These are phyloP conservation scores for Ricordea florida DNA, from an alignment of 92 coral and sea anemone species.

Conservation along the genomic window DNA sequence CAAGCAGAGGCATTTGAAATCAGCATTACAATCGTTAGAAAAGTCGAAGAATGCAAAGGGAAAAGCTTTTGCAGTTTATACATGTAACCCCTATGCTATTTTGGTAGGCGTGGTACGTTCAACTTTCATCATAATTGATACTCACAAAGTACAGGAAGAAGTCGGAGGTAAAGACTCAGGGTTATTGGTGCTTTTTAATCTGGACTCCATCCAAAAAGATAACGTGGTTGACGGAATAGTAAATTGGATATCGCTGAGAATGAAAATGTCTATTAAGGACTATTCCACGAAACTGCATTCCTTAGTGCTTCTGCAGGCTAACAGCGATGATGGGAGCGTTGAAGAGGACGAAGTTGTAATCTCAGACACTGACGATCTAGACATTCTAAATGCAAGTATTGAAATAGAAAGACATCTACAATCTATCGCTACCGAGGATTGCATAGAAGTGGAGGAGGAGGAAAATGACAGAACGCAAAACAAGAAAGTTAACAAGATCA, in stretches of 20 bases:
- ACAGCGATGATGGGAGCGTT: too few relatives aligned
- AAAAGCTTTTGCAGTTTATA: conserved; percentile 24
- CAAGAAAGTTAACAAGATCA: too few relatives aligned
- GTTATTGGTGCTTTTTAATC: conserved; percentile 10
- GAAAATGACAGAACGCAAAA: not conserved
- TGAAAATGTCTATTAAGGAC: conserved; percentile 18
- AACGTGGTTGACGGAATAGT: conserved; percentile 9
- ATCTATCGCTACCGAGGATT: not conserved
- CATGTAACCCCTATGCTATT: conserved; percentile 37
- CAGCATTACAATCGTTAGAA: conserved; percentile 10
- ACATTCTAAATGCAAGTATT: conserved; percentile 31
- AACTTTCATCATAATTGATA: conserved; percentile 26
- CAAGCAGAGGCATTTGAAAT: not conserved
- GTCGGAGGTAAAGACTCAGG: conserved; percentile 40
- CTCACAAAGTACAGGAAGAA: conserved; percentile 34
- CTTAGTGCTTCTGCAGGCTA: not conserved
- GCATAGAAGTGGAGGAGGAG: not conserved
- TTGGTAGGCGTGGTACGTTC: conserved; percentile 18
- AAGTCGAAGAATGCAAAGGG: not conserved
- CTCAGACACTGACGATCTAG: conserved; percentile 7
- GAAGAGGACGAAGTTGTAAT: not conserved
- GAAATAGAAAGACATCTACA: conserved; percentile 23
- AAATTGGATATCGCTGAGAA: conserved; percentile 17
- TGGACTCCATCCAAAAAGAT: not conserved
- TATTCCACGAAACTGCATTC: conserved; percentile 30